Conservation (phyloP, 2,797 vertebrate genomes). For the Phoxinus dragarum region DNA sequence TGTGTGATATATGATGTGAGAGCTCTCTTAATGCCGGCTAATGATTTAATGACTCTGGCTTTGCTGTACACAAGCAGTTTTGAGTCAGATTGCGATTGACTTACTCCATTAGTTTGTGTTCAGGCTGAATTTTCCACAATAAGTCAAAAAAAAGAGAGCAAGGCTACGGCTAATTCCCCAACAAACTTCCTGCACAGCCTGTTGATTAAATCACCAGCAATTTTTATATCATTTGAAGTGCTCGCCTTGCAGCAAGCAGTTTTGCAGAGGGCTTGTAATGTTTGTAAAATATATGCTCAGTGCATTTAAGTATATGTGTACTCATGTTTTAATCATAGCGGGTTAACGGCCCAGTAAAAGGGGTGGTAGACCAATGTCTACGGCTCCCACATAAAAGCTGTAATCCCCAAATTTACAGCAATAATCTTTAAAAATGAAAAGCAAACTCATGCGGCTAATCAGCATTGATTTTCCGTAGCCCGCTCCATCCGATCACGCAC, state of each 20-base stretch:
- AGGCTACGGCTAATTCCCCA: slow-evolving; percentile 47
- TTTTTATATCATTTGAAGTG: slow-evolving; percentile 59
- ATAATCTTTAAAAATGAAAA: slow-evolving; percentile 76
- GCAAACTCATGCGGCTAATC: slow-evolving; percentile 72
- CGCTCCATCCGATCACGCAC: slow-evolving; percentile 55
- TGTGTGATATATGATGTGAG: slow-evolving; percentile 45
- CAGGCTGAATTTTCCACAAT: slow-evolving; percentile 50
- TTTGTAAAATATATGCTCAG: slow-evolving; percentile 54
- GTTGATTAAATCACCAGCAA: slow-evolving; percentile 66
- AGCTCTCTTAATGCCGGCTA: slow-evolving; percentile 58
- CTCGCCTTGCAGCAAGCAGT: slow-evolving; percentile 31
- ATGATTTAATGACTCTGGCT: slow-evolving; percentile 72
- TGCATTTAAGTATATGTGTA: slow-evolving; percentile 35
- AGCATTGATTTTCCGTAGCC: slow-evolving; percentile 71
- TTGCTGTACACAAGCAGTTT: slow-evolving; percentile 48
- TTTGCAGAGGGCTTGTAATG: slow-evolving; percentile 47
- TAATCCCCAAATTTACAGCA: slow-evolving; percentile 78
- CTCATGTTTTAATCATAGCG: slow-evolving; percentile 47
- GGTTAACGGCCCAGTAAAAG: slow-evolving; percentile 46
- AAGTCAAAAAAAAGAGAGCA: slow-evolving; percentile 20
- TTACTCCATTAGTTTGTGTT: slow-evolving; percentile 63
- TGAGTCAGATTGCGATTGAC: slow-evolving; percentile 64
- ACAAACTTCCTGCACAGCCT: slow-evolving; percentile 48
- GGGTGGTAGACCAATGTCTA: slow-evolving; percentile 20
- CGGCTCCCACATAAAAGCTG: slow-evolving; percentile 61